Conservation (phyloP, 2,888 invertebrate genomes). For the Drosophila lacicola region DNA sequence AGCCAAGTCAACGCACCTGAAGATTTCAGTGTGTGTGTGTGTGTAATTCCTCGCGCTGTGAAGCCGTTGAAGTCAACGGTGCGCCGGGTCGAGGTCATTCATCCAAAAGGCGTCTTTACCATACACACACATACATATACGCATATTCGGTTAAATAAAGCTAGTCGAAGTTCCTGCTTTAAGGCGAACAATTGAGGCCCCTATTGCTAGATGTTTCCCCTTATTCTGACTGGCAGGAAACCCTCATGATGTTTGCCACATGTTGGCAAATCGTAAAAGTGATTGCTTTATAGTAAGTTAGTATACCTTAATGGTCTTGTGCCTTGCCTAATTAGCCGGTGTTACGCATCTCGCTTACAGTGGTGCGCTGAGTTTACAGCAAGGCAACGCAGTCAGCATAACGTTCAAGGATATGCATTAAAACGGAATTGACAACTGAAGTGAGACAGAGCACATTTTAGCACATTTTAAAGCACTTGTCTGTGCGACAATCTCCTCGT, state of each 20-base stretch:
- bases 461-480: too few relatives aligned
- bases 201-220: conserved; percentile 1
- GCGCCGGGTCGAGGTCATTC: conserved; percentile 56
- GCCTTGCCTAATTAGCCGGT: conserved; percentile 7
- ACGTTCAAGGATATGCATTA: too few relatives aligned
- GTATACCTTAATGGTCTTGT: conserved; percentile 6
- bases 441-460: too few relatives aligned
- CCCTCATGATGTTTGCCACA: conserved; percentile 1
- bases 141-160: neutral
- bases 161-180: neutral
- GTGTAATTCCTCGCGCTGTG: conserved; percentile 10
- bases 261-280: conserved; percentile 19
- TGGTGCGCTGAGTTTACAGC: neutral
- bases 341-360: conserved; percentile 6
- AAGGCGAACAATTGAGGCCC: neutral
- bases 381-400: too few relatives aligned
- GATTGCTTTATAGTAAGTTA: conserved; percentile 15
- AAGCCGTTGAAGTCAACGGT: conserved; percentile 48
- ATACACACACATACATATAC: neutral
- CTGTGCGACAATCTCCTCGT: too few relatives aligned
- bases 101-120: conserved; percentile 26
- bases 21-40: neutral
- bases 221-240: neutral
- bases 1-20: conserved; percentile 54
- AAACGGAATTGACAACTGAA: too few relatives aligned